Evolutionary conservation across 2,113 vertebrate species (phyloP), one percentile per base, ranked within the genome.

Genomic region (Nannobrachium achirus): DNA sequence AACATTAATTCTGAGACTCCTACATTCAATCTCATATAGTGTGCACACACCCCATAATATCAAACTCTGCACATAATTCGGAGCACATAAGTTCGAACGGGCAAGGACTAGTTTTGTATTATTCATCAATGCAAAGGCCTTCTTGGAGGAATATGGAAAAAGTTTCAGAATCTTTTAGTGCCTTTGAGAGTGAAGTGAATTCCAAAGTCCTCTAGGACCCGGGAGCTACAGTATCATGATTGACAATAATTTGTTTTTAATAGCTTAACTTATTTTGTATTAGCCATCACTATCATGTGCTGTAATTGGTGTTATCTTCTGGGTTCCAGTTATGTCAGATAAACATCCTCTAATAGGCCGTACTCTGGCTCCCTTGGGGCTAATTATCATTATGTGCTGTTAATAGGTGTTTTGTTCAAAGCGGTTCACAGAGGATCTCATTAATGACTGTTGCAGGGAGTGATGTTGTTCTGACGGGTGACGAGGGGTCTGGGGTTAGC

Each of bases 301-400:
- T 64, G 64, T 80, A 66, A 71, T 78, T 73, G 78, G 65, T 16
- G 42, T 59, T 57, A 45, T 16, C 8, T 13, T 48, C 25, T 33
- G 25, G 6, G 25, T 33, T 33, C 25, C 25, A 10, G 10, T 51
- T 56, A 19, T 25, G 40, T 59, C 42, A 68, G 63, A 73, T 76
- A 77, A 81, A 75, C 73, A 78, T 62, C 55, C 20, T 70, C 64
- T 62, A 52, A 14, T 41, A 46, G 48, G 64, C 53, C 42, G 64
- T 40, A 57, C 25, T 52, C 15, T 3, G 13, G 9, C 13, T 74
- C 80, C 61, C 61, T 42, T 13, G 10, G 63, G 83, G 53, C 75
- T 86, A 74, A 86, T 86, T 83, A 82, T 57, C 50, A 76, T 68
- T 56, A 68, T 56, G 55, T n/a, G 55, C 50, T 48, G 44, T 69